Conservation (phyloP, 2,113 vertebrate species). For the Bubo bubo region DNA sequence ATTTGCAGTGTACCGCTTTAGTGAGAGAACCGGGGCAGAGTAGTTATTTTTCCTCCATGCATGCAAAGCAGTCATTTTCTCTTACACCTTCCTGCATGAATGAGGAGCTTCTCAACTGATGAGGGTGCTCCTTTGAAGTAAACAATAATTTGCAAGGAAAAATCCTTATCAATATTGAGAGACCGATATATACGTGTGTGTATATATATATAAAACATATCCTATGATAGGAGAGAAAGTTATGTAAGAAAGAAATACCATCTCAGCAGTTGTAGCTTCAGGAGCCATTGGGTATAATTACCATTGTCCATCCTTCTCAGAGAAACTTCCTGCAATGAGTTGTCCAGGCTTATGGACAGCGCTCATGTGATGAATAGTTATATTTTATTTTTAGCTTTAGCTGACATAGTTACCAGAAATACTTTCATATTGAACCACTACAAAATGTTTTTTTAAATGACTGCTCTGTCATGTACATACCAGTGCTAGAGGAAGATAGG, state of each 20-base stretch:
- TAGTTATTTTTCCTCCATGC: not conserved
- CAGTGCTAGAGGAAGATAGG: not conserved
- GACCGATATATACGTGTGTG: not conserved
- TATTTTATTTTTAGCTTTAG: slow-evolving; percentile 36
- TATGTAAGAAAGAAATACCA: not conserved
- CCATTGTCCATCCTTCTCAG: not conserved
- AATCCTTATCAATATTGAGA: not conserved
- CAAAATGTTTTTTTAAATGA: not conserved
- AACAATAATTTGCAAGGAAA: not conserved
- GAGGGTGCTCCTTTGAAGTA: not conserved
- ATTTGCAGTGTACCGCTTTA: not conserved
- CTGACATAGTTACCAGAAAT: slow-evolving; percentile 4
- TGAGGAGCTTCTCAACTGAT: not conserved
- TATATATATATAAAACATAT: not conserved
- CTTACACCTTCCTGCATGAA: not conserved
- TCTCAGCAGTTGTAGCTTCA: not conserved
- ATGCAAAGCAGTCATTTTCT: not conserved
- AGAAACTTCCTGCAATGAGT: not conserved
- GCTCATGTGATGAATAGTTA: not conserved
- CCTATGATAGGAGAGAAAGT: not conserved
- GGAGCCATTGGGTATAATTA: not conserved
- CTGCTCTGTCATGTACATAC: not conserved
- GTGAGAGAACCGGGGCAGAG: not conserved
- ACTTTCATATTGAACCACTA: not conserved
- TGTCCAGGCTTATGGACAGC: not conserved